A percentile compares a stretch with the other conserved stretches of the same genome.
These are phyloP conservation scores for Mactromeris polynyma DNA, from an alignment of 2,888 invertebrate species.

Conservation along the genomic window DNA sequence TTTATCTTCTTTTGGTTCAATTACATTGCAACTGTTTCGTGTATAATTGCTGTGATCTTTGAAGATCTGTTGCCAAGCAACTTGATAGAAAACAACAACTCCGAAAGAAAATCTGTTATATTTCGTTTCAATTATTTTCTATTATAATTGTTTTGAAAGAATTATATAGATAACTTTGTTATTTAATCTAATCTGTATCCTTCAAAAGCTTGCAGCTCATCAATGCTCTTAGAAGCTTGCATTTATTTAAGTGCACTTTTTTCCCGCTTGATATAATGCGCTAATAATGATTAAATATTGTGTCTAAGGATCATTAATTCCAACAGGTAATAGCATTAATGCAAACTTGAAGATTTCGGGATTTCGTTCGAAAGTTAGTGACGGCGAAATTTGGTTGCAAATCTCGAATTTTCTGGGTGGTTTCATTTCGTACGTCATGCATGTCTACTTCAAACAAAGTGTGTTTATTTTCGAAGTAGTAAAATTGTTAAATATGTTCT, in stretches of 20 bases:
- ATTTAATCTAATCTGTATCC: background rate
- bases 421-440: background rate
- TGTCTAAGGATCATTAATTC: no score
- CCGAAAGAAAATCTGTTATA: background rate
- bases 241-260: background rate
- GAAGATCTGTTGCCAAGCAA: background rate
- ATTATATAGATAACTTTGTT: background rate
- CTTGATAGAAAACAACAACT: background rate
- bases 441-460: background rate
- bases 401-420: background rate
- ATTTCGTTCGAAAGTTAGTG: background rate
- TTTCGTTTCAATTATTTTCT: background rate
- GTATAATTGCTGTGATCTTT: background rate
- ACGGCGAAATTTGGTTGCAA: background rate
- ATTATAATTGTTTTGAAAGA: background rate
- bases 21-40: background rate
- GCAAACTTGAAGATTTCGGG: background rate
- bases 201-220: background rate
- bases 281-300: no score
- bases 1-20: background rate
- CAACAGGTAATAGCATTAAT: background rate
- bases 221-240: background rate
- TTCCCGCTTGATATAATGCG: background rate
- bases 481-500: background rate
- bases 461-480: conserved; percentile 14